Base-by-base conservation (phyloP, 1,140 invertebrate genomes). In the Maconellicoccus hirsutus region DNA sequence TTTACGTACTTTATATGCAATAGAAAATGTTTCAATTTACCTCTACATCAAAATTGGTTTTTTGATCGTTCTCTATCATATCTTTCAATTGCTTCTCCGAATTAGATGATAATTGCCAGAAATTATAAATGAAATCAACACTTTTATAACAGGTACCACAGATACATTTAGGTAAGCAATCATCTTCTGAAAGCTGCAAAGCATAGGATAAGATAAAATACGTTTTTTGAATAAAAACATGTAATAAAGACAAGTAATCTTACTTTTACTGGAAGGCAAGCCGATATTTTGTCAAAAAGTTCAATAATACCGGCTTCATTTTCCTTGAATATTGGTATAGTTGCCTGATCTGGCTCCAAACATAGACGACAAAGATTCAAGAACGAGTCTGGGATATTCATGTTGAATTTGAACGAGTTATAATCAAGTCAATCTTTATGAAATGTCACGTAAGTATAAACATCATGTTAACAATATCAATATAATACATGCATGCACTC, bases 161-260 rank as follows among this genome's bases (percentile, higher is more conserved):
- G 19, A 70, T 70, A 33, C 25, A 52, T 19, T 70, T 38, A 1
- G 70, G 70, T 16, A 70, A 42, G 52, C 19, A 4, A 22, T 70
- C 70, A 22, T 52, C 33, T 70, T 70, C 70, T 12, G 70, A n/a
- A 52, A 70, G 16, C 70, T 70, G 39, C 2, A 70, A 70, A 29
- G 21, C 4, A 29, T 3, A 70, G 6, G 29, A 33, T n/a, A 27
- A 70, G 33, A 33, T n/a, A 29, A 21, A 21, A 22, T 21, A 27
- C 8, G 14, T 70, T 22, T 14, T 7, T 1, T 10, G 29, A 33
- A 4, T 7, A 29, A 70, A 33, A 21, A 14, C 71, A 69, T 25
- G 66, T 16, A 6, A 69, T 26, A n/a, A 6, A 7, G 19, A 70
- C 25, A 6, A 23, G 14, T 61, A 6, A 19, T 6, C 22, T 66